A percentile compares a stretch with the other conserved stretches of the same genome.
phyloP scores from a whole-genome alignment of 2,888 invertebrate genomes.

The Parelbella ahira region DNA sequence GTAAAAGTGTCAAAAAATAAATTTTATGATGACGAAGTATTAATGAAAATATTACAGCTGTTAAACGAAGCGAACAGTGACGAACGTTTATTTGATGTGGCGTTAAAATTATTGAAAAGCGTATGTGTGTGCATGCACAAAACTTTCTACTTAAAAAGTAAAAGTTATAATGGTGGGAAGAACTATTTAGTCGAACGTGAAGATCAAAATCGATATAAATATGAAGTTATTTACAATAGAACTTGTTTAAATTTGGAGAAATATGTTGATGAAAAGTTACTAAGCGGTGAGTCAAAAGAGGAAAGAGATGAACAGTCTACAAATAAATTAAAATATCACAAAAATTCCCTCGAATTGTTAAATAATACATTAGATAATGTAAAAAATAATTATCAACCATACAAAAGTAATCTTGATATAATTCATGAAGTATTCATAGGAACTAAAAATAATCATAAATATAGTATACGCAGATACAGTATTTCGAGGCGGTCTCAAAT shows the following conservation, averaged over 20 bases:
- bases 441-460: conserved; percentile 47
- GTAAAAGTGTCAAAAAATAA: conserved; percentile 31
- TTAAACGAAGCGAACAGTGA: conserved; percentile 55
- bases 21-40: conserved; percentile 43
- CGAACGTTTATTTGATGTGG: conserved; percentile 52
- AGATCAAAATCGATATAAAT: conserved; percentile 36
- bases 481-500: conserved; percentile 35
- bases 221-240: conserved; percentile 54
- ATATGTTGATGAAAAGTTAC: conserved; percentile 39
- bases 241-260: conserved; percentile 51
- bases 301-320: neutral
- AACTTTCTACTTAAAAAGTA: conserved; percentile 43
- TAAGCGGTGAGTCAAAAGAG: conserved; percentile 28
- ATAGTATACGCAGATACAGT: conserved; percentile 48
- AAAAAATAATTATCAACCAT: conserved; percentile 14
- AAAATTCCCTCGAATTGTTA: conserved; percentile 2
- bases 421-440: conserved; percentile 49
- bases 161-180: conserved; percentile 29
- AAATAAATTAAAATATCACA: conserved; percentile 18
- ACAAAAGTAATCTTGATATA: conserved; percentile 35
- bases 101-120: conserved; percentile 56
- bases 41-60: conserved; percentile 51
- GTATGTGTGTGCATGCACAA: conserved; percentile 61
- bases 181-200: conserved; percentile 35
- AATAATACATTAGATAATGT: conserved; percentile 17